Evolutionary conservation across 2,888 invertebrate species (phyloP).

Genomic region (Chrysomela aeneicollis): DNA sequence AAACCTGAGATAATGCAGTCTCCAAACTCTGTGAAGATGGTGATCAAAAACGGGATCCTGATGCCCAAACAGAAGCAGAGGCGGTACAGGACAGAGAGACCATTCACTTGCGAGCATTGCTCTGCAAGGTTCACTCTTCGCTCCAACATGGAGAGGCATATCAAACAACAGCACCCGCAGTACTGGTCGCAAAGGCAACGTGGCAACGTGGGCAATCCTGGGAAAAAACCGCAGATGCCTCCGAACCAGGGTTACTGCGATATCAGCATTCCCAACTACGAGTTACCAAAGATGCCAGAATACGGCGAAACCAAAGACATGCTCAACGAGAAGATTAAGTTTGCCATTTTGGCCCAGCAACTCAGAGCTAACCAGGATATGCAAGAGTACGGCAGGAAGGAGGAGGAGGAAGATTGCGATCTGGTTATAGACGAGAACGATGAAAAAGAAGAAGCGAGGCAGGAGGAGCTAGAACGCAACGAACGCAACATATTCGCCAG

Average conservation of each 20-base stretch:
- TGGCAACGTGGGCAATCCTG: constrained; percentile 65
- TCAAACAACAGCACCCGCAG: constrained; percentile 93
- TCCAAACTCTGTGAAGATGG: constrained; percentile 82
- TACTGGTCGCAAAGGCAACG: constrained; percentile 84
- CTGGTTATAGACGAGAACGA: constrained; percentile 74
- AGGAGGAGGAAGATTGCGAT: constrained; percentile 70
- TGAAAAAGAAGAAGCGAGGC: constrained; percentile 52
- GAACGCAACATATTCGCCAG: constrained; percentile 43
- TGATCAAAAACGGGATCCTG: constrained; percentile 87
- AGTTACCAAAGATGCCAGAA: constrained; percentile 52
- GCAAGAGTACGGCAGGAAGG: constrained; percentile 61
- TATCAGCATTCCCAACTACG: constrained; percentile 53
- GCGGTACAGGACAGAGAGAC: constrained; percentile 87
- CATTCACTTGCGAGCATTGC: constrained; percentile 91
- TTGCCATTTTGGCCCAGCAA: constrained; percentile 81
- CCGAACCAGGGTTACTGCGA: constrained; percentile 52
- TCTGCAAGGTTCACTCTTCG: constrained; percentile 88
- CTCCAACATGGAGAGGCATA: constrained; percentile 95
- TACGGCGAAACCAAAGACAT: constrained; percentile 51
- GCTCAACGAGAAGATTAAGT: constrained; percentile 75
- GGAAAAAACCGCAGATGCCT: constrained; percentile 61
- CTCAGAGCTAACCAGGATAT: constrained; percentile 59
- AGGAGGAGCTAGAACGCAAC: constrained; percentile 43
- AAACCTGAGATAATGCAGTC: constrained; percentile 65
- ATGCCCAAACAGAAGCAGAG: constrained; percentile 93